A percentile compares a stretch with the other conserved stretches of the same genome.
phyloP scores from a whole-genome alignment of 2,888 invertebrate genomes.

The Halictus quadricinctus region DNA sequence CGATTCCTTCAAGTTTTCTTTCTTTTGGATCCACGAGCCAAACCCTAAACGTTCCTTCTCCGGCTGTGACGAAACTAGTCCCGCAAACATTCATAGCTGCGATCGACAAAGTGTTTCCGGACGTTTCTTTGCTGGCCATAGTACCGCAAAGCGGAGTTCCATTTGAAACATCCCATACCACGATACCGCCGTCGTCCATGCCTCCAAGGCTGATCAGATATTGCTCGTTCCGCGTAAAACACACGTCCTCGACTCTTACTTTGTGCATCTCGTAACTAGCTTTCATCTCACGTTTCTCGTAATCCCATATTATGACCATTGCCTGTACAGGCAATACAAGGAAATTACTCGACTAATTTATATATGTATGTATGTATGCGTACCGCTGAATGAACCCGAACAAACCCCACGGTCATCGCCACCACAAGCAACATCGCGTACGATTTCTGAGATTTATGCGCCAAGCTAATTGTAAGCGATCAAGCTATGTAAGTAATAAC shows the following conservation, averaged over 20 bases:
- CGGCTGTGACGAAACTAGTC: conserved; percentile 89
- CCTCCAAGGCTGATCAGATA: conserved; percentile 95
- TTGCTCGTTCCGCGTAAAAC: conserved; percentile 91
- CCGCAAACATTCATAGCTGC: conserved; percentile 84
- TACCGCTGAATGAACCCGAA: neutral
- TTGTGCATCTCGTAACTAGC: conserved; percentile 93
- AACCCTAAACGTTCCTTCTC: conserved; percentile 88
- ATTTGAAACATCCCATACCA: conserved; percentile 91
- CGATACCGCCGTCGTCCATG: conserved; percentile 93
- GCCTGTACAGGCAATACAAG: conserved; percentile 82
- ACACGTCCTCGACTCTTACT: conserved; percentile 93
- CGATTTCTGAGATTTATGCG: neutral
- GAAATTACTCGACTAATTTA: neutral
- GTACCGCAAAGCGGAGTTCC: conserved; percentile 83
- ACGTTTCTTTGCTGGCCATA: conserved; percentile 86
- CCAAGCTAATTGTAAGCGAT: neutral
- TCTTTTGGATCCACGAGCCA: conserved; percentile 89
- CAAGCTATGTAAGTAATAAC: conserved; percentile 78
- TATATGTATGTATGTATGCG: neutral
- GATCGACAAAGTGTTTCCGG: conserved; percentile 88
- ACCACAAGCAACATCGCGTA: too few relatives aligned
- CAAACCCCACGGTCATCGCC: too few relatives aligned
- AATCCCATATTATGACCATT: conserved; percentile 94
- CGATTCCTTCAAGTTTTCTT: conserved; percentile 88
- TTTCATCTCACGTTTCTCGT: conserved; percentile 85